A percentile compares a stretch with the other conserved stretches of the same genome.
Conservation (phyloP, 2,888 invertebrate genomes). For the Agrochola macilenta region DNA sequence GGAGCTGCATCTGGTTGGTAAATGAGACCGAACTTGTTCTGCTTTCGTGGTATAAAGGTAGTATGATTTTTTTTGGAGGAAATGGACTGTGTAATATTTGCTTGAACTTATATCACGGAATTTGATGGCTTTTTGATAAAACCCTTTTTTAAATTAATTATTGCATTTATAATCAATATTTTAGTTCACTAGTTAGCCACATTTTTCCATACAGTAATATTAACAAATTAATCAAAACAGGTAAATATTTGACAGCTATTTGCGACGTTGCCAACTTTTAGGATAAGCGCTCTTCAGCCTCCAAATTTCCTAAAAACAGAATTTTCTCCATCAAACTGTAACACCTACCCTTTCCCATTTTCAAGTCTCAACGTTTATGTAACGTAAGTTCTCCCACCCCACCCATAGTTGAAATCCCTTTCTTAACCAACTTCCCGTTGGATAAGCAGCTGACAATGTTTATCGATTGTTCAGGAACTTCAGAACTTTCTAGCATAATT, state of each 20-base stretch:
- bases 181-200: too few relatives aligned
- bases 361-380: slow-evolving; percentile 22
- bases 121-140: too few relatives aligned
- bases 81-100: background rate
- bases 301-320: background rate
- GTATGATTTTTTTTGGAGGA: background rate
- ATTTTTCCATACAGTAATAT: too few relatives aligned
- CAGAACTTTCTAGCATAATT: slow-evolving; percentile 49
- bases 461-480: slow-evolving; percentile 52
- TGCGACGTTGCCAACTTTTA: too few relatives aligned
- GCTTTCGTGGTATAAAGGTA: background rate
- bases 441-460: slow-evolving; percentile 62
- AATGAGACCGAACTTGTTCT: background rate
- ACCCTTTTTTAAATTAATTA: too few relatives aligned
- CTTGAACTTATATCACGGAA: background rate
- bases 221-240: too few relatives aligned
- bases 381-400: slow-evolving; percentile 35
- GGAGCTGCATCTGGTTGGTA: background rate
- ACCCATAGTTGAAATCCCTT: slow-evolving; percentile 49
- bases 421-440: slow-evolving; percentile 38
- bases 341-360: background rate
- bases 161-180: too few relatives aligned
- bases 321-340: background rate
- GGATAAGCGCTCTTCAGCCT: too few relatives aligned
- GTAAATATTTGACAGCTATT: too few relatives aligned